Evolutionary conservation across 64 coral and sea anemone species (phyloP), one percentile per base, ranked within the genome.

Genomic region (Montipora capricornis): DNA sequence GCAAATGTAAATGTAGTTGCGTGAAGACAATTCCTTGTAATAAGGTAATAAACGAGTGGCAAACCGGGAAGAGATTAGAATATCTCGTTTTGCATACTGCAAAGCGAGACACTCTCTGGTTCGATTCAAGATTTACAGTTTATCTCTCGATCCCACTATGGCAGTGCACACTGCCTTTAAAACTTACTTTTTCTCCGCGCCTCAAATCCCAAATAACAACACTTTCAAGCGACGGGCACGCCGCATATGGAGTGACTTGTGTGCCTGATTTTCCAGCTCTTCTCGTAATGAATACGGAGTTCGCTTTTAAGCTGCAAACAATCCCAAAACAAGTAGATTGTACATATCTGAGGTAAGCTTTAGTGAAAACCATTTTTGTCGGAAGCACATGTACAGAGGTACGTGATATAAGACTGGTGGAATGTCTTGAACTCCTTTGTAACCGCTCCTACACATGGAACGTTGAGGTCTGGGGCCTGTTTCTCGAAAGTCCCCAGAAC

Each of bases 301-400:
- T 95, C 19, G 83, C 71, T 77, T 91, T 95, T 12, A 91, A 52
- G 62, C 89, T 92, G 8, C 83, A 78, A 78, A 95, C 79, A 20
- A 95, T 68, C 10, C 90, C 94, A 68, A 95, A 95, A 76, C 81
- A 82, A 16, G 83, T 77, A 8, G 78, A 68, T 15, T 87, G 76
- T 4, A 88, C 94, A 75, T 95, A 95, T 69, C 94, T 90, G 3
- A 95, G 79, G 69, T 95, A 95, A 4, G 94, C 91, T 81, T 95
- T 95, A 9, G 90, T 95, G 7, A 95, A 71, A 19, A 95, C 94
- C 94, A 95, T 95, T 9, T 82, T 37, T 92, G 59, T 15, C 59
- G 13, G 22, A 44, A 60, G 49, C 82, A 69, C 29, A 11, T 85
- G 15, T n/a, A 69, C 12, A 6, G 61, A 7, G 4, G 15, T 57